Evolutionary conservation across 2,888 invertebrate species (phyloP).

Genomic region (Crematogaster levior): DNA sequence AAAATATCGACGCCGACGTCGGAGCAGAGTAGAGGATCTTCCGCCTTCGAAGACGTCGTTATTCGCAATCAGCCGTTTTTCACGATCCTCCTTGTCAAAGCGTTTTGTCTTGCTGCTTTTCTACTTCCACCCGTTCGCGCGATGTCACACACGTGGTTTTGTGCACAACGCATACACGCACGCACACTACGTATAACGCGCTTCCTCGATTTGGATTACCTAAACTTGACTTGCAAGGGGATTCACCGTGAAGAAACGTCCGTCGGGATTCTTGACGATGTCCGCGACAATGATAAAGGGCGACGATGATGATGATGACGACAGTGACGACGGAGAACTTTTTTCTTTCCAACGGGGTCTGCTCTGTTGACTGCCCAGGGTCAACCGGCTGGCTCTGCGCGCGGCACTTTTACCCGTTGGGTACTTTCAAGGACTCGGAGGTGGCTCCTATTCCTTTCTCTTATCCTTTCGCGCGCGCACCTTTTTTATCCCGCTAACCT

Average conservation of each 20-base stretch:
- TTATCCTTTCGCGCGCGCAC: constrained; percentile 84
- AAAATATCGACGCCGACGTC: not conserved
- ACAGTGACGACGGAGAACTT: constrained; percentile 63
- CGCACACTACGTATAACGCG: not conserved
- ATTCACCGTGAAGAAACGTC: not conserved
- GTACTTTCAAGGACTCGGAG: constrained; percentile 84
- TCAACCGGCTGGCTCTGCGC: constrained; percentile 84
- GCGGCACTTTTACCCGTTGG: constrained; percentile 84
- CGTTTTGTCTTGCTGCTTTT: constrained; percentile 10
- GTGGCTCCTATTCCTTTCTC: constrained; percentile 85
- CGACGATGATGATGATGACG: constrained; percentile 41
- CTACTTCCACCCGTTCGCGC: not conserved
- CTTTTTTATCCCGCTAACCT: constrained; percentile 84
- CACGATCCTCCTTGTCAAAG: constrained; percentile 39
- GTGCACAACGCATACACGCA: not conserved
- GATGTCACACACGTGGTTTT: constrained; percentile 42
- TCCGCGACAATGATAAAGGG: constrained; percentile 20
- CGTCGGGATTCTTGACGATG: constrained; percentile 12
- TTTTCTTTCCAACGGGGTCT: constrained; percentile 71
- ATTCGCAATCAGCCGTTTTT: constrained; percentile 50
- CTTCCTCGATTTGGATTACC: constrained; percentile 13
- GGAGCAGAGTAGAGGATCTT: not conserved
- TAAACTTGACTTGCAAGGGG: not conserved
- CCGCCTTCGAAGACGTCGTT: constrained; percentile 17
- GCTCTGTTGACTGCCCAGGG: constrained; percentile 80